Conservation (phyloP, 2,113 vertebrate species). For the Rhizomys pruinosus region DNA sequence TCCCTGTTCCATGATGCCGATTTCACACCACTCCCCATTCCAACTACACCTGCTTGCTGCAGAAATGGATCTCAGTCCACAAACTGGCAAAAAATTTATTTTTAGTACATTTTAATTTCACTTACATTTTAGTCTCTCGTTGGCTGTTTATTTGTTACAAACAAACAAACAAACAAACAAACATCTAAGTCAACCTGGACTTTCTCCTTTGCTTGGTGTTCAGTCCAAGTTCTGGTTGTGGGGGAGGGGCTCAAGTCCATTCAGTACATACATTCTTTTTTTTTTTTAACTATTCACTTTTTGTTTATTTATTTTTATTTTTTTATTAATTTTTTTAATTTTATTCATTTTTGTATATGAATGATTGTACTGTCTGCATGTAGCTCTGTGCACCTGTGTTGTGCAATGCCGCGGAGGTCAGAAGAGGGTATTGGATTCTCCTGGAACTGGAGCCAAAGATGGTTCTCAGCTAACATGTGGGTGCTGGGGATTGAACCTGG, state of each 20-base stretch:
- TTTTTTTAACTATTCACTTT: no score
- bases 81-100: neutral
- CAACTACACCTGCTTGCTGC: neutral
- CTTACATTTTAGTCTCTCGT: neutral
- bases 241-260: rapidly evolving
- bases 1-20: neutral
- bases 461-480: no score
- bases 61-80: neutral
- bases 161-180: neutral
- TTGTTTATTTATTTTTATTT: no score
- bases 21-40: neutral
- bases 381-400: no score
- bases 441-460: no score
- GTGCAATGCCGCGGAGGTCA: no score
- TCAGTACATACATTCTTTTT: no score
- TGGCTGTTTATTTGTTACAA: neutral
- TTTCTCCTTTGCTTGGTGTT: neutral
- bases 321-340: no score
- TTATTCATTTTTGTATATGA: no score
- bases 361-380: no score
- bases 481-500: no score
- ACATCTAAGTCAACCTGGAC: neutral
- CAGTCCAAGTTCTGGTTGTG: neutral
- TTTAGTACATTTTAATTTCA: neutral
- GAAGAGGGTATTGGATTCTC: no score